phyloP scores from a whole-genome alignment of 1,140 invertebrate genomes.

The Meloidogyne hapla region DNA sequence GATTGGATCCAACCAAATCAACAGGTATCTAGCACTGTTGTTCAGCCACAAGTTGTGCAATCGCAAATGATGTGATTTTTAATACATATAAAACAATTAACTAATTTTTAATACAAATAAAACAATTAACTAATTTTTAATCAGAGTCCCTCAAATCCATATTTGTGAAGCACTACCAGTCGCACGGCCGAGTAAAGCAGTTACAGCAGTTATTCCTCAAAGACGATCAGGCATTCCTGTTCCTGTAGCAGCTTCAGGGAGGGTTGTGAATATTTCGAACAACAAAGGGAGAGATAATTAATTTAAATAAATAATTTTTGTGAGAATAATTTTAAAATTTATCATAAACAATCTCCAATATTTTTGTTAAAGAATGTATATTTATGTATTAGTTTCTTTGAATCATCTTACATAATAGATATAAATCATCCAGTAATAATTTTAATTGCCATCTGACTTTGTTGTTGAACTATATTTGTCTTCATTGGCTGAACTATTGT shows the following conservation, averaged over 20 bases:
- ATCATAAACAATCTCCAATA: too few relatives aligned
- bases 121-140: background rate
- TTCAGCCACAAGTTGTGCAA: background rate
- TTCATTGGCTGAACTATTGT: too few relatives aligned
- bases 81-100: too few relatives aligned
- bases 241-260: background rate
- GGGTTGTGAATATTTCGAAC: background rate
- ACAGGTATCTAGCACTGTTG: background rate
- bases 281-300: background rate
- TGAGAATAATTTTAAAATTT: too few relatives aligned
- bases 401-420: too few relatives aligned
- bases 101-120: background rate
- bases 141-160: background rate
- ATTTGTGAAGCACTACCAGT: constrained; percentile 2
- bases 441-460: too few relatives aligned
- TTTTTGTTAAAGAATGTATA: too few relatives aligned
- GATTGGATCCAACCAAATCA: background rate
- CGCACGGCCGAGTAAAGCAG: background rate
- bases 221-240: background rate
- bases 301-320: too few relatives aligned
- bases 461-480: too few relatives aligned
- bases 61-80: background rate
- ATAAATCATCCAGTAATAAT: too few relatives aligned
- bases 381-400: too few relatives aligned
- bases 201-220: background rate